Percentiles rank a stretch among this genome's conserved stretches.
Conservation (phyloP, 2,113 vertebrate genomes). For the Nyctereutes procyonoides region DNA sequence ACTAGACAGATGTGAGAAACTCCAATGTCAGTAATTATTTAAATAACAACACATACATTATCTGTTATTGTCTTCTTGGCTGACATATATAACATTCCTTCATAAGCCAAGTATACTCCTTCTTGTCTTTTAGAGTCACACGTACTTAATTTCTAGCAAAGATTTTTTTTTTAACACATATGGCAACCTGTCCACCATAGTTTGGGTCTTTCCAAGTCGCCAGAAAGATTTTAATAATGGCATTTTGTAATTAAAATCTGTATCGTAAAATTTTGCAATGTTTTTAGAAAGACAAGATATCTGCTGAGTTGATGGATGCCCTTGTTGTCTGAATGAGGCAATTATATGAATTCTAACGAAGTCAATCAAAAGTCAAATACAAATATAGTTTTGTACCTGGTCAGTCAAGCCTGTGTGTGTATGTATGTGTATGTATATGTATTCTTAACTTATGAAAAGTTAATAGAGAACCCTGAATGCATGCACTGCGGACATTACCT, state of each 20-base stretch:
- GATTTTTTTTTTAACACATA: background rate
- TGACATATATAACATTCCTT: background rate
- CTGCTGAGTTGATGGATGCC: background rate
- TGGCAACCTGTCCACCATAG: background rate
- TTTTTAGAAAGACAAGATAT: background rate
- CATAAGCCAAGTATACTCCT: background rate
- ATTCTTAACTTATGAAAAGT: background rate
- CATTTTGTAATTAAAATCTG: slow-evolving; percentile 24
- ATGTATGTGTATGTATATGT: background rate
- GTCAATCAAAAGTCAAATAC: background rate
- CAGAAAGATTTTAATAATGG: background rate
- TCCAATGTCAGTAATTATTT: background rate
- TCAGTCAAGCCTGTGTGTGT: background rate
- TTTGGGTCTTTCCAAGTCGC: background rate
- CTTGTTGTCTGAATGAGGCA: background rate
- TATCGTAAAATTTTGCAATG: background rate
- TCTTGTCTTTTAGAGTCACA: background rate
- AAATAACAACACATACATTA: background rate
- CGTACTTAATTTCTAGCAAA: slow-evolving; percentile 25
- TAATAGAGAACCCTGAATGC: background rate
- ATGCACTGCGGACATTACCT: background rate
- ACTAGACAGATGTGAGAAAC: background rate
- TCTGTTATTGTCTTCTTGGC: background rate
- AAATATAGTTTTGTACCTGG: background rate
- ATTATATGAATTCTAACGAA: slow-evolving; percentile 10